These are phyloP conservation scores for Dicycla oo DNA, from an alignment of 2,888 invertebrate species.

Conservation along the genomic window DNA sequence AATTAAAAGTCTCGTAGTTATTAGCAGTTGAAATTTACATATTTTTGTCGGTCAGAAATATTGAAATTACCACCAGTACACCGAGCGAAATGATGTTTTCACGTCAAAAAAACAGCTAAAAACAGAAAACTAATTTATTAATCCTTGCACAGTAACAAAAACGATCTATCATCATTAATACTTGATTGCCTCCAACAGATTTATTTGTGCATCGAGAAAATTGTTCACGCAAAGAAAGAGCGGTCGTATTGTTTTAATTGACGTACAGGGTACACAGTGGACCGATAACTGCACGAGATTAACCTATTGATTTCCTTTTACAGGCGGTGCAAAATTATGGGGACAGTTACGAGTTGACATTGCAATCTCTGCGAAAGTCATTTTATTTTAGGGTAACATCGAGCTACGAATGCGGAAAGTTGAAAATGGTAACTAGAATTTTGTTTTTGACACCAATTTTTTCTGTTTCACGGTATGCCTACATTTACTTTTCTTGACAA, in stretches of 20 bases:
- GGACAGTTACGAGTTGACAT: conserved; percentile 31
- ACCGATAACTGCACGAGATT: conserved; percentile 69
- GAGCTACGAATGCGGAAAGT: not conserved
- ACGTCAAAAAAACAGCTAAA: not conserved
- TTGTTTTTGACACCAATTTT: no score
- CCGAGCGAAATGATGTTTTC: no score
- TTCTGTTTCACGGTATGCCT: not conserved
- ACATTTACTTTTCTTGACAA: not conserved
- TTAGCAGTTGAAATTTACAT: no score
- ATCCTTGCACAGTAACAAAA: conserved; percentile 10
- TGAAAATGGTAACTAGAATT: no score
- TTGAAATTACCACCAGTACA: no score
- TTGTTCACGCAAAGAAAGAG: conserved; percentile 48
- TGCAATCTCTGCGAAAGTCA: conserved; percentile 13
- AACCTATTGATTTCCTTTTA: conserved; percentile 65
- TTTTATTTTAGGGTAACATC: conserved; percentile 17
- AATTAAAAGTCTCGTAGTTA: no score
- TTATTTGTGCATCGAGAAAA: conserved; percentile 50
- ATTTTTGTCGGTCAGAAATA: no score
- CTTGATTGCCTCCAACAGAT: conserved; percentile 43
- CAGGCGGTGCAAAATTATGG: conserved; percentile 35
- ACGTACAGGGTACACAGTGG: conserved; percentile 66
- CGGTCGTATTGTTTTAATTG: conserved; percentile 61
- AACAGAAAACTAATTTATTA: not conserved
- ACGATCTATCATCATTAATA: conserved; percentile 42